Evolutionary conservation across 2,113 vertebrate genomes (phyloP), one percentile per base, ranked within the genome.

Genomic region (Arothron firmamentum): DNA sequence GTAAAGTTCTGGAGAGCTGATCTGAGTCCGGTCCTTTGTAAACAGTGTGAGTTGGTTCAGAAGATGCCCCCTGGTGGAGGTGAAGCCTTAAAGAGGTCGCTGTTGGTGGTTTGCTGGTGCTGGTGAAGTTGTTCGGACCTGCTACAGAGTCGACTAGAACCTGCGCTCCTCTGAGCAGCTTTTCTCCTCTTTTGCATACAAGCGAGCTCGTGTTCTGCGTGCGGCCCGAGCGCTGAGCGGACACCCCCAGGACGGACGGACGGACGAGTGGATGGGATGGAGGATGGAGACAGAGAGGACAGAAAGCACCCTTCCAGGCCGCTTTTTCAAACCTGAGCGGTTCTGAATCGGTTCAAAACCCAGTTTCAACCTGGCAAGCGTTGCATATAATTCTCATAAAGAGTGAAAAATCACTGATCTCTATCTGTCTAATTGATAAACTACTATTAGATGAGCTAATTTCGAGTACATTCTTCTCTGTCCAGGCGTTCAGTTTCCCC

Each of bases 401-500:
- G 57, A 62, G 49, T 56, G 38, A 67, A 66, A 75, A 59, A 62
- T 81, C 56, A 81, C 52, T 42, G 52, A 82, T 52, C 52, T 65
- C 41, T 34, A 71, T 47, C 34, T 4, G 6, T 57, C 66, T 56
- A 52, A 65, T 64, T 72, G 52, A 65, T 67, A 57, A 69, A 74
- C 64, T 62, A n/a, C 43, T 45, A 51, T 71, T 57, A 68, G 38
- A 77, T 67, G 19, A 76, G 52, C 42, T 78, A 4, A 63, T 85
- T 55, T 70, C 8, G 54, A 25, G 34, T 90, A 92, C 89, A 90
- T 90, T 90, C 88, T 86, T 89, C 54, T 78, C 85, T 88, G 88
- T 88, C 85, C 82, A 74, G 73, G 81, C 73, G 75, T 82, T 65
- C 38, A 41, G 41, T 65, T 66, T 69, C 65, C 47, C 74, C 70